Conservation (phyloP, 2,888 invertebrate genomes). For the Caradrina clavipalpis region DNA sequence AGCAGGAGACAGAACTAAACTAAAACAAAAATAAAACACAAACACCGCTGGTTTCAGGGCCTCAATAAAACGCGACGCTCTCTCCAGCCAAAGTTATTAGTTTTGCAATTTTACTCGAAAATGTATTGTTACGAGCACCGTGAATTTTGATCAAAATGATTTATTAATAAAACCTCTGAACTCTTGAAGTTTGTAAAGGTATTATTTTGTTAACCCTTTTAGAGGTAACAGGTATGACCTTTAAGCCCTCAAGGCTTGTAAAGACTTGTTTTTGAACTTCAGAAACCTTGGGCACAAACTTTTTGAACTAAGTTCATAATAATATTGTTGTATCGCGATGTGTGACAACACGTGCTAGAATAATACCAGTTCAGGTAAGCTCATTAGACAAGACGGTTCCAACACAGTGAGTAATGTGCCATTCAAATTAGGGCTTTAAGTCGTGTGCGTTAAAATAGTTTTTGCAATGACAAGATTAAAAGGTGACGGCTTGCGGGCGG, state of each 20-base stretch:
- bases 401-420: no score
- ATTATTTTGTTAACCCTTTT: constrained; percentile 40
- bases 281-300: neutral
- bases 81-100: constrained; percentile 45
- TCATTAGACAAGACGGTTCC: no score
- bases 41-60: constrained; percentile 9
- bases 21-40: neutral
- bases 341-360: no score
- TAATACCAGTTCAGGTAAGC: no score
- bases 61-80: constrained; percentile 17
- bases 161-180: constrained; percentile 44
- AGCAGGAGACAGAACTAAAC: no score
- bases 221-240: constrained; percentile 29
- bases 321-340: no score
- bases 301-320: neutral
- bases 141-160: constrained; percentile 55
- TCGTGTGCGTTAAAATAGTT: no score
- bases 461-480: no score
- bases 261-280: constrained; percentile 20
- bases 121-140: constrained; percentile 33
- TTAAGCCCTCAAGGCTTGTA: constrained; percentile 6
- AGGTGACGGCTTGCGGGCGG: no score
- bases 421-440: no score
- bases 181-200: constrained; percentile 34
- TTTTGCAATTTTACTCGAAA: constrained; percentile 45